Base-by-base conservation (phyloP, 2,113 vertebrate species). In the Dromiciops gliroides region DNA sequence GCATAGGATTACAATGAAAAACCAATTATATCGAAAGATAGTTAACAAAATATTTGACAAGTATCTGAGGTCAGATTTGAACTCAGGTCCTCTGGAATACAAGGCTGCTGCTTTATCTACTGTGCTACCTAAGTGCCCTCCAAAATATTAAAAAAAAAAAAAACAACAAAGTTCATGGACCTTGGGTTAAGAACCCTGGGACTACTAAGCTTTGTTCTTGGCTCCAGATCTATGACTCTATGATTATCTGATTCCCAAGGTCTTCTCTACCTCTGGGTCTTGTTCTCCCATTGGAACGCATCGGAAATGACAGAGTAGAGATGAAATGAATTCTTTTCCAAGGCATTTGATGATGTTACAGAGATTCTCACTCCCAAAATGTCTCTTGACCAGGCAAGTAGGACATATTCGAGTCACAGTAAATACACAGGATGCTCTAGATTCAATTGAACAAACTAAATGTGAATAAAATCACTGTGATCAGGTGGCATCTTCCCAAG, bases 321-420 rank as follows among this genome's bases (percentile, higher is more conserved):
- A 44, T 83, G n/a, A 44, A 83, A 83, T 83, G 22, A 83, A 44
- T 83, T 75, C 16, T 44, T 83, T 44, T 8, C 19, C 19, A 23
- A 83, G 37, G n/a, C 23, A 83, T 83, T 83, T 83, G 67, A 83
- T 83, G 67, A 19, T 47, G 89, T 96, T 53, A 67, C 44, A 10
- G 50, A 91, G 51, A 50, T 23, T 31, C 14, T 23, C 60, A 51
- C 6, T 28, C 37, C 37, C 16, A 11, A 9, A 75, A 37, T n/a
- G 26, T 89, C 83, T 90, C 92, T 53, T 88, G 67, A 92, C 24
- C 51, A 89, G 91, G 47, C 31, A 56, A 90, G 53, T 90, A 51
- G 51, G 91, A 90, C 16, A 19, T 48, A 47, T 49, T 50, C 44
- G 51, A 23, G 50, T 56, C 90, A 91, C 49, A 7, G 67, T 83